Percentiles rank a stretch among this genome's conserved stretches.
Conservation (phyloP, 1,140 invertebrate genomes). For the Ruditapes philippinarum region DNA sequence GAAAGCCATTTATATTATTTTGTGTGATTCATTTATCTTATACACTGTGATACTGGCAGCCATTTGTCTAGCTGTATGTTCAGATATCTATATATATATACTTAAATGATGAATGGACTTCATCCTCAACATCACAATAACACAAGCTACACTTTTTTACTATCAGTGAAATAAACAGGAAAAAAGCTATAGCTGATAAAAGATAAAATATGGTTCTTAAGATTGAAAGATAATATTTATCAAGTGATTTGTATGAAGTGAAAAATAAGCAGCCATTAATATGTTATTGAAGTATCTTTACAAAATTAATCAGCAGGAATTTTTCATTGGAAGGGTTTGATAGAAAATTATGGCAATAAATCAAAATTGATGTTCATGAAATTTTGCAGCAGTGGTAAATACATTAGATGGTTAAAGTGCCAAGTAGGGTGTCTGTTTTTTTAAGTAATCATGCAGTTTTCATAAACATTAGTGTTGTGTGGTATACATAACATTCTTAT, state of each 20-base stretch:
- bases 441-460: no score
- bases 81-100: not conserved
- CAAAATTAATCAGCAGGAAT: conserved; percentile 3
- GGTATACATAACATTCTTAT: no score
- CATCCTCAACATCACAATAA: no score
- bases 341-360: conserved; percentile 2
- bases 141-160: not conserved
- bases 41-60: not conserved
- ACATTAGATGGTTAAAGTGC: not conserved
- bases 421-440: not conserved
- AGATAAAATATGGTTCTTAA: not conserved
- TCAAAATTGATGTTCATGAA: not conserved
- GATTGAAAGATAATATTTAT: not conserved
- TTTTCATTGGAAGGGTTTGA: not conserved
- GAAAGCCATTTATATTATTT: not conserved
- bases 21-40: not conserved
- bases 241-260: not conserved
- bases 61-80: not conserved
- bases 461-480: no score
- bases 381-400: not conserved
- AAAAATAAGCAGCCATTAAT: not conserved
- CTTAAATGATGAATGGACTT: not conserved
- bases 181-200: not conserved
- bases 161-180: not conserved
- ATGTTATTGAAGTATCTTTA: not conserved